Conservation (phyloP, 2,888 invertebrate genomes). For the Hoplodrina blanda region DNA sequence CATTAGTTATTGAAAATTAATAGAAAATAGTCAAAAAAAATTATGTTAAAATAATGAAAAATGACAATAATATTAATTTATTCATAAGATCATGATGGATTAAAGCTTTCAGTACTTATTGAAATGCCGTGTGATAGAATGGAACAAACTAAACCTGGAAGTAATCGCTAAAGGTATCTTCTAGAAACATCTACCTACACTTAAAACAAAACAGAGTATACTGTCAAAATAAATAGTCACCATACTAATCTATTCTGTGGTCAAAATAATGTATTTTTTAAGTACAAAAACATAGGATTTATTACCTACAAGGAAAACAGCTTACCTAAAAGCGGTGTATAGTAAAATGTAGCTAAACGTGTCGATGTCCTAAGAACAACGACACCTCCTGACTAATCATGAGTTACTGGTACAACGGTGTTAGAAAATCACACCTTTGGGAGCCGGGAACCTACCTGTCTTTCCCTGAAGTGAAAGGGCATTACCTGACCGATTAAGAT, state of each 20-base stretch:
- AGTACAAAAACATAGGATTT: conserved; percentile 25
- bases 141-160: too few relatives aligned
- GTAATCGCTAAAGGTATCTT: not conserved
- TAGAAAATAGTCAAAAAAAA: too few relatives aligned
- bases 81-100: too few relatives aligned
- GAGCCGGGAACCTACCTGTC: not conserved
- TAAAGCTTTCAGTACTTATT: not conserved
- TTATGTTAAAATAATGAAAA: too few relatives aligned
- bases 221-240: not conserved
- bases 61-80: too few relatives aligned
- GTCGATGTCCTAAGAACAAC: conserved; percentile 5
- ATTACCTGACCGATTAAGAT: not conserved
- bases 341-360: conserved; percentile 16
- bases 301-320: conserved; percentile 40
- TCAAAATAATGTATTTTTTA: conserved; percentile 21
- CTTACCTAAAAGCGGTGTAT: conserved; percentile 24
- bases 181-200: not conserved
- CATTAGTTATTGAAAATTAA: too few relatives aligned
- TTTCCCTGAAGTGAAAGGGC: not conserved
- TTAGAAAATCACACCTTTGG: conserved; percentile 29
- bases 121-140: not conserved
- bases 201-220: not conserved
- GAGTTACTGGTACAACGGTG: conserved; percentile 47
- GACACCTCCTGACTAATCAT: conserved; percentile 45
- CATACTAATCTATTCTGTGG: conserved; percentile 7